phyloP scores from a whole-genome alignment of 1,140 invertebrate species.

The Bombyx mori region ASM3026992v2 NC_085129.1:16219501-16220000 shows the following conservation, averaged over 20 bases:
- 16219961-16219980: conserved; percentile 26
- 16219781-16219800: conserved; percentile 29
- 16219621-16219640: conserved; percentile 74
- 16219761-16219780: conserved; percentile 14
- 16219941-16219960: conserved; percentile 37
- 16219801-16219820: conserved; percentile 32
- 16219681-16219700: conserved; percentile 56
- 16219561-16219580: conserved; percentile 74
- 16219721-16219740: conserved; percentile 26
- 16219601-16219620: conserved; percentile 72
- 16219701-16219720: conserved; percentile 39
- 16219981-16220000: conserved; percentile 45
- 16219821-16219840: conserved; percentile 26
- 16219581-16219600: conserved; percentile 72
- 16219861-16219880: conserved; percentile 42
- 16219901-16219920: conserved; percentile 10
- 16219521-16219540: conserved; percentile 61
- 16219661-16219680: conserved; percentile 48
- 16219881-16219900: conserved; percentile 39
- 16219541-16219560: conserved; percentile 76
- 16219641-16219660: conserved; percentile 46
- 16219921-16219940: conserved; percentile 39
- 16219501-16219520: conserved; percentile 66
- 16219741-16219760: conserved; percentile 26
- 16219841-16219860: conserved; percentile 47